Evolutionary conservation across 2,797 vertebrate species (phyloP), one percentile per base, ranked within the genome.

Genomic region (Diplodus sargus): DNA sequence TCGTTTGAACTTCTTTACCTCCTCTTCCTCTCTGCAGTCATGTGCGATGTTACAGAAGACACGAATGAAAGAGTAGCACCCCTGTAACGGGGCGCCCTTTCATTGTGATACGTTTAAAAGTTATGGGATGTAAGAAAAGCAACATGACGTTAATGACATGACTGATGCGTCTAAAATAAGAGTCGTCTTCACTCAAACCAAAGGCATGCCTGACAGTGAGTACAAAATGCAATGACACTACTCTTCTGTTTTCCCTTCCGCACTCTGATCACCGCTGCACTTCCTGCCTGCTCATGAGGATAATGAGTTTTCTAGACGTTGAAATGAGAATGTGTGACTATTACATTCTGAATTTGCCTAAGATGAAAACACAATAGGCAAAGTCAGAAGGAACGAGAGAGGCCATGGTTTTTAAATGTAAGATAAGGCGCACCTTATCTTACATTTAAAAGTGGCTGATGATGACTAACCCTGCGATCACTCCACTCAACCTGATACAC

Each of bases 331-430:
- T 85, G 85, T 74, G 39, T 87, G 85, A 83, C 82, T 89, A 78
- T 78, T 58, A 75, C 78, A 91, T 95, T 96, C 94, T 95, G 95
- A 94, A 94, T 95, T 95, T 95, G 93, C 90, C 87, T 94, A 95
- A 87, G 85, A 95, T 94, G 93, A 70, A 85, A 79, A 86, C 91
- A 95, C 85, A 91, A 92, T 95, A 94, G 91, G 77, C 94, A 95
- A 92, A 94, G 95, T 93, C 95, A 95, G 95, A 95, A 95, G 83
- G 86, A 91, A 85, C 23, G 59, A 77, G 67, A 77, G 67, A 83
- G 76, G 90, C 92, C 92, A 85, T 89, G 81, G 81, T 86, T 95
- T 95, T 95, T 95, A 95, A 95, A 95, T 95, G 94, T 94, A 95
- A 90, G 89, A 94, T 94, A 94, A 93, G 94, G 94, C 82, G 83